These are phyloP conservation scores for Pimpla rufipes DNA, from an alignment of 2,888 invertebrate species.

Conservation along the genomic window DNA sequence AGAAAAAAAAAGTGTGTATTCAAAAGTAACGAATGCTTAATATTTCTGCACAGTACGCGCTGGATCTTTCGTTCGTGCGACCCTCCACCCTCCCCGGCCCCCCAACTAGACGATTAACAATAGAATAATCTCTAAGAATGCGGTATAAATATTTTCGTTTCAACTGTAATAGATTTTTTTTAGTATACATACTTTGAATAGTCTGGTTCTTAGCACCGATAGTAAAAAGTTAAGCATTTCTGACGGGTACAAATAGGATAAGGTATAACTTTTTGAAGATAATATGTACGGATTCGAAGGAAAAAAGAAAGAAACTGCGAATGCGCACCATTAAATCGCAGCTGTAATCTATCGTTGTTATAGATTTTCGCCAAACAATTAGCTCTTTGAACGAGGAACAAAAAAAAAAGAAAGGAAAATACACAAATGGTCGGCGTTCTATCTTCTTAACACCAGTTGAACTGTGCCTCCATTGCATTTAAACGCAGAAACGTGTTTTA, in stretches of 20 bases:
- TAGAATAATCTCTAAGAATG: constrained; percentile 61
- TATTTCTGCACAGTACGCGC: too few relatives aligned
- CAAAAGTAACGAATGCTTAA: too few relatives aligned
- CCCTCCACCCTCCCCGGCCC: neutral
- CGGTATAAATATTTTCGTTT: constrained; percentile 67
- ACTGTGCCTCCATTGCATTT: constrained; percentile 73
- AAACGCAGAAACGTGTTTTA: constrained; percentile 76
- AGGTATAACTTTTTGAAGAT: constrained; percentile 76
- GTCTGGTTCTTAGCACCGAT: constrained; percentile 75
- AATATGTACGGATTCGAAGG: constrained; percentile 76
- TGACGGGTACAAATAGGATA: constrained; percentile 84
- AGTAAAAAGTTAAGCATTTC: constrained; percentile 79
- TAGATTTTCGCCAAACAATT: constrained; percentile 63
- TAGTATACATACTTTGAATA: constrained; percentile 58
- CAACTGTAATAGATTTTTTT: constrained; percentile 38
- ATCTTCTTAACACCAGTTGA: constrained; percentile 39
- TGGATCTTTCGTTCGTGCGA: neutral
- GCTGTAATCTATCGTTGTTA: constrained; percentile 63
- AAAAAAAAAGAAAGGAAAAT: constrained; percentile 56
- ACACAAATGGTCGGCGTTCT: constrained; percentile 47
- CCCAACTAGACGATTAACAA: constrained; percentile 58
- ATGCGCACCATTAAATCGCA: constrained; percentile 68
- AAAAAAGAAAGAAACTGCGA: constrained; percentile 71
- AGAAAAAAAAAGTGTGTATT: too few relatives aligned
- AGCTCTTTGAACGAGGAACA: constrained; percentile 44